phyloP scores from a whole-genome alignment of 1,140 invertebrate genomes.

The Triops cancriformis region DNA sequence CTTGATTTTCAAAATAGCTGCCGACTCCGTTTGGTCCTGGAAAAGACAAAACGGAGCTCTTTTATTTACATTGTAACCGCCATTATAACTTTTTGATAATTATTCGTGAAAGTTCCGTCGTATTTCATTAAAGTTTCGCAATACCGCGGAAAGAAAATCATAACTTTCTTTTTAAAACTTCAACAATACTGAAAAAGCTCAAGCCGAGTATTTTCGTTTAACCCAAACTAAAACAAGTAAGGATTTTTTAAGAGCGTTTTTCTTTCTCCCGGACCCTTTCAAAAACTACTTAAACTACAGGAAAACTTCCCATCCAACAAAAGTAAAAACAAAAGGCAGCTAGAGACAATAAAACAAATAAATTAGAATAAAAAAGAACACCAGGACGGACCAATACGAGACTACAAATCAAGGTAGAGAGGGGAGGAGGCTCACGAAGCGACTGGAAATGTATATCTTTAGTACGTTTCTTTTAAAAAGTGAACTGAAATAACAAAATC shows the following conservation, averaged over 20 bases:
- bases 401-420: conserved; percentile 22
- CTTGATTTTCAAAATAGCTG: conserved; percentile 98
- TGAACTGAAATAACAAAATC: conserved; percentile 16
- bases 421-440: conserved; percentile 14
- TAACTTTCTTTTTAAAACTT: neutral
- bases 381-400: neutral
- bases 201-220: too few species aligned
- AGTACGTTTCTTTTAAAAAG: neutral
- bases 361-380: conserved; percentile 20
- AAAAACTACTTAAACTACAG: neutral
- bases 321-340: conserved; percentile 18
- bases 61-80: neutral
- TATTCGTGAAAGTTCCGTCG: neutral
- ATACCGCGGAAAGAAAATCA: too few species aligned
- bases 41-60: conserved; percentile 36
- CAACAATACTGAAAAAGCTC: too few species aligned
- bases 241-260: too few species aligned
- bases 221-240: too few species aligned
- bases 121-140: too few species aligned
- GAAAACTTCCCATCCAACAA: neutral
- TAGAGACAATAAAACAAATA: conserved; percentile 20
- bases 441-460: neutral
- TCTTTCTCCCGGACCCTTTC: conserved; percentile 13
- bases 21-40: conserved; percentile 95
- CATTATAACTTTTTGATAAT: neutral